Base-by-base conservation (phyloP, 1,140 invertebrate genomes). In the Plectrocnemia conspersa region DNA sequence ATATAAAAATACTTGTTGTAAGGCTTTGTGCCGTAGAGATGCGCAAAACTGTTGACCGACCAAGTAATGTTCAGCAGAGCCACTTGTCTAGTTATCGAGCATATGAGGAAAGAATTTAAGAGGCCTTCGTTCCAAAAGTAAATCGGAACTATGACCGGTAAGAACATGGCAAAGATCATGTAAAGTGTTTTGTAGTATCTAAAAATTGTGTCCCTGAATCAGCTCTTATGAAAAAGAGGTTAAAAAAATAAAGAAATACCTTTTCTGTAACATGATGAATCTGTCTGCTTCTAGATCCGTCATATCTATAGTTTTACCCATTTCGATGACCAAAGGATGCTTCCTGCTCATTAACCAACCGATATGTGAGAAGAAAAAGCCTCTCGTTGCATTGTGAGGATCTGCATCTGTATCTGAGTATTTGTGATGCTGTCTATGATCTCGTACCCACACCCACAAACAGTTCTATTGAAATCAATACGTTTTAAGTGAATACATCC, bases 61-160 rank as follows among this genome's bases (percentile, higher is more conserved):
- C 91, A 95, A 0, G 92, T 96, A 0, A 79, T 67, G 65, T 96
- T 82, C 3, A 95, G 72, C 22, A 78, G 75, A 0, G 82, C 2
- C 0, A 81, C 73, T 64, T 91, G 92, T 32, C 91, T 78, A 11
- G 83, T 69, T 23, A 93, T 70, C 24, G 78, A 81, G 13, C 70
- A 64, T 0, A 73, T 63, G 49, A 82, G 78, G 59, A 83, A 72
- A 0, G 81, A 70, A 19, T 72, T 71, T 60, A 72, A 70, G 3
- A 69, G 66, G 15, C 72, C 74, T 65, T 89, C 86, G 15, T 82
- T 80, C 79, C 85, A 91, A 55, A 82, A 86, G 57, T 80, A 77
- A 65, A 79, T 81, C 64, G 76, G 89, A 46, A 83, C 72, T 64
- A 68, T 73, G 0, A 86, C 83, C 4, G 93, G 93, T 1, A 95